Conservation (phyloP, 2,888 invertebrate genomes). For the Drosophila emarginata region DNA sequence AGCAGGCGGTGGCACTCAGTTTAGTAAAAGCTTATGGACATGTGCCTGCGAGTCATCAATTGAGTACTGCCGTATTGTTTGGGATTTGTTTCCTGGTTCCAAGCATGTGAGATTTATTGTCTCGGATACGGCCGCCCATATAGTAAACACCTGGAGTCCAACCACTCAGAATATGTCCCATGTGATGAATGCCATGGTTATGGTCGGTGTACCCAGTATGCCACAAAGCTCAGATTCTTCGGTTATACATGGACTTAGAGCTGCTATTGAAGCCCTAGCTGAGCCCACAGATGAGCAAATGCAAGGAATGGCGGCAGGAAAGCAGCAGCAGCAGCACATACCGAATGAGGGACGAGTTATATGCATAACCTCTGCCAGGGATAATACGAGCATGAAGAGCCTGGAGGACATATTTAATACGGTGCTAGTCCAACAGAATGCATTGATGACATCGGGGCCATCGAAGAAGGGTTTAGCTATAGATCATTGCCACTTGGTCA, state of each 20-base stretch:
- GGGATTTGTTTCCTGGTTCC: constrained; percentile 97
- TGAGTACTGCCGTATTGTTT: constrained; percentile 97
- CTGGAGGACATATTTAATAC: constrained; percentile 93
- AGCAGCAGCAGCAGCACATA: constrained; percentile 61
- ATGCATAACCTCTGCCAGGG: constrained; percentile 94
- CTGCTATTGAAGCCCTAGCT: constrained; percentile 92
- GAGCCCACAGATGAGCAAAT: constrained; percentile 91
- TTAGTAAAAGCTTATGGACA: constrained; percentile 97
- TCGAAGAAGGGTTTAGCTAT: constrained; percentile 87
- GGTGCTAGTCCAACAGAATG: constrained; percentile 92
- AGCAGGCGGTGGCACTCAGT: constrained; percentile 83
- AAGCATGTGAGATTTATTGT: constrained; percentile 94
- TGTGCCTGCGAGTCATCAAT: constrained; percentile 96
- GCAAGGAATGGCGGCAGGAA: constrained; percentile 73
- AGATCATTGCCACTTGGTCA: constrained; percentile 94
- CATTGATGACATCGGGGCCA: constrained; percentile 84
- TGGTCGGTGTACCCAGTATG: constrained; percentile 89
- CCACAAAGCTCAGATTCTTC: constrained; percentile 85
- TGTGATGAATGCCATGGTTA: constrained; percentile 92
- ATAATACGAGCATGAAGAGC: constrained; percentile 92
- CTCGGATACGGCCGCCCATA: constrained; percentile 92
- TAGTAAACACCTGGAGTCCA: constrained; percentile 92
- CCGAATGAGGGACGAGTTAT: constrained; percentile 89
- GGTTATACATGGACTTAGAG: constrained; percentile 91
- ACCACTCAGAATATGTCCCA: constrained; percentile 93